These are phyloP conservation scores for Pentalonia nigronervosa DNA, from an alignment of 1,140 invertebrate species.

Conservation along the genomic window DNA sequence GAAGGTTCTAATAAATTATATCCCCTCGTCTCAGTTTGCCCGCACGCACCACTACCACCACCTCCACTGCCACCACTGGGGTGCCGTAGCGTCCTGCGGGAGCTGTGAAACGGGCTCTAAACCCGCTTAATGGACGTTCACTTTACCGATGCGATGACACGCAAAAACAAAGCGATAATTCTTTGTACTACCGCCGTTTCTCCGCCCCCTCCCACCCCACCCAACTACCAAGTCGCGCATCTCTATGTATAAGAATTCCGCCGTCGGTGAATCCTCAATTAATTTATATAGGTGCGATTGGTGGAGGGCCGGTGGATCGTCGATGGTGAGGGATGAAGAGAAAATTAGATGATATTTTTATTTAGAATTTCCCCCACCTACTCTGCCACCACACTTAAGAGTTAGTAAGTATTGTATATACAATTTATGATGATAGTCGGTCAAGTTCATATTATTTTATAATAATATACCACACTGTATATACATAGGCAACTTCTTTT, in stretches of 20 bases:
- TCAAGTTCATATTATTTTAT: background rate
- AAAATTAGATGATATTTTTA: background rate
- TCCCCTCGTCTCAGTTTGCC: constrained; percentile 34
- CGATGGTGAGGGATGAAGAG: background rate
- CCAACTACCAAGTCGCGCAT: background rate
- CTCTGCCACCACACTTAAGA: background rate
- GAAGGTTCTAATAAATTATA: constrained; percentile 48
- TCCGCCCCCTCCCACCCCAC: background rate
- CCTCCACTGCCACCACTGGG: background rate
- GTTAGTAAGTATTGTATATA: background rate
- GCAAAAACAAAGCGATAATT: constrained; percentile 57
- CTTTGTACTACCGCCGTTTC: background rate
- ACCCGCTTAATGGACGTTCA: constrained; percentile 58
- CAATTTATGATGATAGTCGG: background rate
- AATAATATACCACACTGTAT: too few species aligned
- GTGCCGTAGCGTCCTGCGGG: constrained; percentile 10
- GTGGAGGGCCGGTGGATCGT: background rate
- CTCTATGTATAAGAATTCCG: background rate
- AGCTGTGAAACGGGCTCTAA: constrained; percentile 56
- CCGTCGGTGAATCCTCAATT: constrained; percentile 42
- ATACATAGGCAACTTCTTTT: background rate
- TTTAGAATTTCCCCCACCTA: background rate
- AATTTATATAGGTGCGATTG: background rate
- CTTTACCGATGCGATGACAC: constrained; percentile 58
- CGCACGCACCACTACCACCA: background rate